A percentile compares a stretch with the other conserved stretches of the same genome.
phyloP scores from a whole-genome alignment of 2,797 vertebrate genomes.

The Galago senegalensis region DNA sequence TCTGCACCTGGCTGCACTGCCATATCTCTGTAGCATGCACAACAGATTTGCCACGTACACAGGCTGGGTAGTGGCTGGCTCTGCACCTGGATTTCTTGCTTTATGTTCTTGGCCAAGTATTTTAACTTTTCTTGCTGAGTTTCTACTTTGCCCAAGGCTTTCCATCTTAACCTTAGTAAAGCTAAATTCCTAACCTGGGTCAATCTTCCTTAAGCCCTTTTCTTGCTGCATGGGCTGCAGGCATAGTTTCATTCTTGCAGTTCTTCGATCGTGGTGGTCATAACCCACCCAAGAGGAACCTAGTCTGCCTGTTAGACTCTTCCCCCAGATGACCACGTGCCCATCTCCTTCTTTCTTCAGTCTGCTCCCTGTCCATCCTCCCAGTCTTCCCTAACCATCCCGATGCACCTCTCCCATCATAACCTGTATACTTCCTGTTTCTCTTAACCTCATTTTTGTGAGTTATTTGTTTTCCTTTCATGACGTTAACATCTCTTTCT shows the following conservation, averaged over 20 bases:
- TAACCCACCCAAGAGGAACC: too few species aligned
- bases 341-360: neutral
- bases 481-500: neutral
- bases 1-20: too few species aligned
- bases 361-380: neutral
- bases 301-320: neutral
- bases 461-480: neutral
- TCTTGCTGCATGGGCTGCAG: fast-evolving
- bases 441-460: neutral
- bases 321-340: fast-evolving
- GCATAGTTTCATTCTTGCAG: neutral
- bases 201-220: neutral
- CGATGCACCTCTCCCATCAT: fast-evolving
- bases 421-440: neutral
- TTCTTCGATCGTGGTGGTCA: fast-evolving
- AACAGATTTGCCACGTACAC: neutral
- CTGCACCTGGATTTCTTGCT: neutral
- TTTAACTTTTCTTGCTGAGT: neutral
- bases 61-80: too few species aligned
- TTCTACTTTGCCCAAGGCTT: neutral
- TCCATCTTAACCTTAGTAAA: neutral
- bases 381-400: neutral
- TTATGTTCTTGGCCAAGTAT: neutral
- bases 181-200: too few species aligned
- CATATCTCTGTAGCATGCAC: too few species aligned